Percentiles rank a stretch among this genome's conserved stretches.
Evolutionary conservation across 2,113 vertebrate genomes (phyloP).

Genomic region (Mustelus asterias): DNA sequence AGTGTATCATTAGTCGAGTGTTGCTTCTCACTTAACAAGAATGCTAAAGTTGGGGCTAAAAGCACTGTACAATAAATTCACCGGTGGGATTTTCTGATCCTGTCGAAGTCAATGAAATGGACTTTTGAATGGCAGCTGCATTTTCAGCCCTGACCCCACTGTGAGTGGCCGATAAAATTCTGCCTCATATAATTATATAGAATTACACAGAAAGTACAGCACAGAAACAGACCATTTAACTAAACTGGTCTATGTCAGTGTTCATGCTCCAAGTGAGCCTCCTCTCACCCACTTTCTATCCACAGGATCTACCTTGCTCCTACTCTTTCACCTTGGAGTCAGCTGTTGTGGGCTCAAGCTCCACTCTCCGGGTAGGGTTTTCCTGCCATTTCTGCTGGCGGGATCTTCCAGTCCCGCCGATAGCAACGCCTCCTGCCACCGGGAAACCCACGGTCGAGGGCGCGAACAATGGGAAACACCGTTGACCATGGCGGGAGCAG

Average conservation of each 20-base stretch:
- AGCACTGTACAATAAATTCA: background rate
- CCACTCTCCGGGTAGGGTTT: background rate
- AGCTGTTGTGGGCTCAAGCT: background rate
- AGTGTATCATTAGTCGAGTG: background rate
- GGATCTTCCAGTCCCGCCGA: too few species aligned
- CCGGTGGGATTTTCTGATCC: too few species aligned
- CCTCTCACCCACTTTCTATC: background rate
- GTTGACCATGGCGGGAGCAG: too few species aligned
- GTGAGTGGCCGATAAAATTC: too few species aligned
- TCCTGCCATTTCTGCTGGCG: too few species aligned
- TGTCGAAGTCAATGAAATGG: too few species aligned
- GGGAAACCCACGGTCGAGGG: too few species aligned
- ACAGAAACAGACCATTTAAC: background rate
- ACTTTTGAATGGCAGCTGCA: too few species aligned
- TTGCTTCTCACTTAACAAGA: background rate
- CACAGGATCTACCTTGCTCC: background rate
- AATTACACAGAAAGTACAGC: background rate
- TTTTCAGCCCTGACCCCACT: too few species aligned
- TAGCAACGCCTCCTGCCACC: too few species aligned
- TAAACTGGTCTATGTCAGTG: background rate
- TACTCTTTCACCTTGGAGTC: background rate
- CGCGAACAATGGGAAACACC: too few species aligned
- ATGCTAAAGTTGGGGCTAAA: background rate
- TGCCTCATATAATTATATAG: background rate
- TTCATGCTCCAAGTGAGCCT: background rate